These are phyloP conservation scores for Knipowitschia caucasica DNA, from an alignment of 2,797 vertebrate species.

Conservation along the genomic window DNA sequence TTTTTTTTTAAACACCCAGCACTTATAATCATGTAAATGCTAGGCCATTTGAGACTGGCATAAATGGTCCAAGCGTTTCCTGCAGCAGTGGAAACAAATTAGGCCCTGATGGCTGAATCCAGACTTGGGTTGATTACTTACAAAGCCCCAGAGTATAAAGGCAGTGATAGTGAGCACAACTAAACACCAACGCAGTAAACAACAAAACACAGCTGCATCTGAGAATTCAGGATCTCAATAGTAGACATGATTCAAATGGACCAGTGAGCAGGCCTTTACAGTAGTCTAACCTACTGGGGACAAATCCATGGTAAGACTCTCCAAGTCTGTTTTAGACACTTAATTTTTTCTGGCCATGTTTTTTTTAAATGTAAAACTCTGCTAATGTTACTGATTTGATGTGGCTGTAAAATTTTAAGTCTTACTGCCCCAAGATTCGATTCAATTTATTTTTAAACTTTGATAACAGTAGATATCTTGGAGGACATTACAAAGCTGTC, in stretches of 20 bases:
- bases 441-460: too few species aligned
- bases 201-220: neutral
- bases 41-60: neutral
- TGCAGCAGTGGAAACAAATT: conserved; percentile 8
- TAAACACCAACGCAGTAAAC: neutral
- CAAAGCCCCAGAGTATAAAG: conserved; percentile 3
- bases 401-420: too few species aligned
- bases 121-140: conserved; percentile 7
- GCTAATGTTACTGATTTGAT: too few species aligned
- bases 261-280: neutral
- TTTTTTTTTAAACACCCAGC: neutral
- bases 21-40: conserved; percentile 6
- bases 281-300: too few species aligned
- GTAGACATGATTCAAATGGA: neutral
- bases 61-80: conserved; percentile 3
- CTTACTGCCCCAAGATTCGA: too few species aligned
- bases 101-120: neutral
- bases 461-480: too few species aligned
- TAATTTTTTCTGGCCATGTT: too few species aligned
- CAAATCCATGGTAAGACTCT: too few species aligned
- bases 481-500: too few species aligned
- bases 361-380: too few species aligned
- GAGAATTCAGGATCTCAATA: neutral
- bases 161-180: conserved; percentile 3
- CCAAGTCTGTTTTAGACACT: too few species aligned